phyloP scores from a whole-genome alignment of 2,113 vertebrate genomes.

The Hystrix cristata region DNA sequence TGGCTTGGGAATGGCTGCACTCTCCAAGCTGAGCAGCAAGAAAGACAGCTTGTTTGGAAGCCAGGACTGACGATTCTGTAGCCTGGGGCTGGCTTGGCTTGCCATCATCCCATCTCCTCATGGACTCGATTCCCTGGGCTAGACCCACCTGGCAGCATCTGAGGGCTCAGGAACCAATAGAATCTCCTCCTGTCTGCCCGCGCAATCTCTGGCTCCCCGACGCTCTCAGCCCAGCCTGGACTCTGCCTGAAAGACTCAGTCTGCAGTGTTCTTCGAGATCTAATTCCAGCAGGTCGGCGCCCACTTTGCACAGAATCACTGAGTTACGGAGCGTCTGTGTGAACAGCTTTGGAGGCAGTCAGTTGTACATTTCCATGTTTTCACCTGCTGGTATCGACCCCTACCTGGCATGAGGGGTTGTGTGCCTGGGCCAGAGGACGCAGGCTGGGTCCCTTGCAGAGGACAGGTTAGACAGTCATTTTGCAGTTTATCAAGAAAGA shows the following conservation, averaged over 20 bases:
- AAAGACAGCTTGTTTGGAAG: neutral
- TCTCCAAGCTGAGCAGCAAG: neutral
- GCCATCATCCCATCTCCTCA: neutral
- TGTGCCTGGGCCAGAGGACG: neutral
- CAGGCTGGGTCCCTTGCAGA: neutral
- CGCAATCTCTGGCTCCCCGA: neutral
- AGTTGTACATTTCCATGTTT: neutral
- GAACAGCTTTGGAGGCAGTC: neutral
- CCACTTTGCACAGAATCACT: neutral
- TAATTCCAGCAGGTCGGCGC: neutral
- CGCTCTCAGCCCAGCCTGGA: neutral
- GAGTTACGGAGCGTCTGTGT: neutral
- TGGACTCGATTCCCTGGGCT: neutral
- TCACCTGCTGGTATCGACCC: neutral
- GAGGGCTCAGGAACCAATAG: neutral
- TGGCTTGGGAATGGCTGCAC: neutral
- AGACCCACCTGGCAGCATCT: neutral
- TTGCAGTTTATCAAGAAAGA: constrained; percentile 26
- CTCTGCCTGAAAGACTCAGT: neutral
- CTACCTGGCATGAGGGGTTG: neutral
- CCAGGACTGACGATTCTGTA: neutral
- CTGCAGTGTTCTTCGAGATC: neutral
- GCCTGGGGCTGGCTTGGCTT: neutral
- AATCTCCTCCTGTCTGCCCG: neutral
- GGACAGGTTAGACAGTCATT: neutral